phyloP scores from a whole-genome alignment of 2,888 invertebrate species.

The Mylabris sibirica region DNA sequence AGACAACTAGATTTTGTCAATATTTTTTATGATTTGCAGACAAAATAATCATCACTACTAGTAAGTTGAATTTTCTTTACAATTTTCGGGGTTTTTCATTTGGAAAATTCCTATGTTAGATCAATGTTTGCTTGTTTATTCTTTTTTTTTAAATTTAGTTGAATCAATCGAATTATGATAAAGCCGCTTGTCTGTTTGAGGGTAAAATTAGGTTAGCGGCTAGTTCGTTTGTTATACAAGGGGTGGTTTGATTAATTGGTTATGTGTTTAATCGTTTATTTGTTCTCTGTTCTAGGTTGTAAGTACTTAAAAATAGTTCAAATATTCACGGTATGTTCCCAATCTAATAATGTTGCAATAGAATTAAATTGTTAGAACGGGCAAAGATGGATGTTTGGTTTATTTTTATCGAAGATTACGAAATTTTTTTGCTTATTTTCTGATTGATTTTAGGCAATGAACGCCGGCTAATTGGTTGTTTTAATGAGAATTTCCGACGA shows the following conservation, averaged over 20 bases:
- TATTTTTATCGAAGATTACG: too few species aligned
- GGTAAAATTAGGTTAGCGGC: constrained; percentile 2
- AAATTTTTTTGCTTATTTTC: too few species aligned
- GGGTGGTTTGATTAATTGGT: neutral
- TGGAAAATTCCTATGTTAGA: neutral
- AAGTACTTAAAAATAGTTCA: neutral
- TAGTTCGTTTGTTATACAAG: neutral
- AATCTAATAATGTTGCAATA: neutral
- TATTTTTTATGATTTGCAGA: neutral
- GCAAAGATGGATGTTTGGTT: neutral
- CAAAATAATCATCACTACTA: neutral
- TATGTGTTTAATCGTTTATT: neutral
- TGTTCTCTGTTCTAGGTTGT: neutral
- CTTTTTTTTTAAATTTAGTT: too few species aligned
- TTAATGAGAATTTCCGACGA: neutral
- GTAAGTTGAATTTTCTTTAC: neutral
- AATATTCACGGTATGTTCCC: neutral
- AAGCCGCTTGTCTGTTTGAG: neutral
- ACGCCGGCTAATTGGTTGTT: neutral
- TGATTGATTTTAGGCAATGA: neutral
- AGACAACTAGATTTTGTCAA: neutral
- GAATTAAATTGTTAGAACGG: neutral
- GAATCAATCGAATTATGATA: neutral
- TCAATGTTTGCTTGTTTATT: neutral
- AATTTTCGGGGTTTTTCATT: neutral